Evolutionary conservation across 2,888 invertebrate genomes (phyloP), one percentile per base, ranked within the genome.

Genomic region (Cephus nigrinus): DNA sequence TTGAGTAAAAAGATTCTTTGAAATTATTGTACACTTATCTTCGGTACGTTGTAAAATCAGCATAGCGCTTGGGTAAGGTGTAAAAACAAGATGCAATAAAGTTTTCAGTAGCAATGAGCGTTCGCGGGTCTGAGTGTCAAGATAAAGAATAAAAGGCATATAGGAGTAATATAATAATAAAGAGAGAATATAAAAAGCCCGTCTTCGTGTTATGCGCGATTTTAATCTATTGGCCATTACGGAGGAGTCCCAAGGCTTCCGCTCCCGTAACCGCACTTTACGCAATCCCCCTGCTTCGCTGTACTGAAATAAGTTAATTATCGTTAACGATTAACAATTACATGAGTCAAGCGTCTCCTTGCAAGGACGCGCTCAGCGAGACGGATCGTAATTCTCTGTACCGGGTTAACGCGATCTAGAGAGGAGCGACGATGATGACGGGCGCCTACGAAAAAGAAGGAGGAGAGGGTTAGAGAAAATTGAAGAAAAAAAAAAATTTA

Each of bases 321-420:
- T 88, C 83, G 87, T 88, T 88, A 88, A 86, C 83, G 86, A 88
- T 88, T 80, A 88, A 87, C 87, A 88, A 89, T 88, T 87, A 88
- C 85, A 83, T 85, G 85, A 86, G 83, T 82, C 85, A 84, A 86
- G 80, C 85, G 86, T 86, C 85, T 85, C 86, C 86, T 88, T 88
- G 86, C 88, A 87, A 88, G 87, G 89, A 87, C 88, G 87, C 81
- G 78, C 78, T 55, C 79, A 75, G 76, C 79, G 79, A 78, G 77
- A 77, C 79, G 79, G 80, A 80, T 82, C 80, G 80, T 79, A 76
- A 55, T 55, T 9, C 55, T 55, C 23, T 23, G 55, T 23, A 0
- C 9, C 23, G 55, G 55, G 2, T 23, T 9, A 2, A 9, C 9
- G 55, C 23, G 55, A 23, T 40, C 15, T 0, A 15, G 4, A 40